Evolutionary conservation across 2,797 vertebrate species (phyloP).

Genomic region (Mormyrus hasselquistii): DNA sequence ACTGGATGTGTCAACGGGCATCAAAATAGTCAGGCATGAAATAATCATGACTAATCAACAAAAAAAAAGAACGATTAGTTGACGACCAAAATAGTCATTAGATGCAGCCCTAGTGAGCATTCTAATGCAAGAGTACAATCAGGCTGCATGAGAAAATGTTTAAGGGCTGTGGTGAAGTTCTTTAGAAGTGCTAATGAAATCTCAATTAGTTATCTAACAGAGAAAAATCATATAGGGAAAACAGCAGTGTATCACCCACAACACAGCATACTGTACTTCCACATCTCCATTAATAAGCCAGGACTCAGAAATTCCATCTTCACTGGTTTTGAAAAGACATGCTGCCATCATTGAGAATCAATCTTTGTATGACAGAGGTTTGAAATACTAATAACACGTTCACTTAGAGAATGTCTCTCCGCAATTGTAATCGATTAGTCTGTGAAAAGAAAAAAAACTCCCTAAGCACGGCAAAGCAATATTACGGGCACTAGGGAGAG

Average conservation of each 20-base stretch:
- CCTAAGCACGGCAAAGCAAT: background rate
- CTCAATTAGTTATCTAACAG: background rate
- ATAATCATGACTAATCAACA: too few relatives aligned
- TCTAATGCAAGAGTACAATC: background rate
- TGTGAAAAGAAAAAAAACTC: background rate
- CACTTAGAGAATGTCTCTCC: conserved; percentile 10
- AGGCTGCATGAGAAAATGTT: background rate
- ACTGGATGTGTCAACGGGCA: too few relatives aligned
- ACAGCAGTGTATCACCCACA: background rate
- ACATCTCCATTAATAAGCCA: background rate
- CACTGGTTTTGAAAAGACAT: background rate
- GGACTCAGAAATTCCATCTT: background rate
- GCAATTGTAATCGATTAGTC: conserved; percentile 7
- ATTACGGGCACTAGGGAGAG: background rate
- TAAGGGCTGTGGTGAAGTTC: background rate
- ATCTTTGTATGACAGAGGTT: conserved; percentile 14
- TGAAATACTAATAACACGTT: conserved; percentile 22
- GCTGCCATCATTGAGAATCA: conserved; percentile 15
- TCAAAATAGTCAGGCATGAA: too few relatives aligned
- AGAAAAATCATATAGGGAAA: background rate
- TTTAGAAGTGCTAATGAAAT: background rate
- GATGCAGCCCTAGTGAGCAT: background rate
- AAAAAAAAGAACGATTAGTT: too few relatives aligned
- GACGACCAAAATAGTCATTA: too few relatives aligned
- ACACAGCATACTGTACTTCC: background rate